phyloP scores from a whole-genome alignment of 2,113 vertebrate genomes.

The Proteles cristata region DNA sequence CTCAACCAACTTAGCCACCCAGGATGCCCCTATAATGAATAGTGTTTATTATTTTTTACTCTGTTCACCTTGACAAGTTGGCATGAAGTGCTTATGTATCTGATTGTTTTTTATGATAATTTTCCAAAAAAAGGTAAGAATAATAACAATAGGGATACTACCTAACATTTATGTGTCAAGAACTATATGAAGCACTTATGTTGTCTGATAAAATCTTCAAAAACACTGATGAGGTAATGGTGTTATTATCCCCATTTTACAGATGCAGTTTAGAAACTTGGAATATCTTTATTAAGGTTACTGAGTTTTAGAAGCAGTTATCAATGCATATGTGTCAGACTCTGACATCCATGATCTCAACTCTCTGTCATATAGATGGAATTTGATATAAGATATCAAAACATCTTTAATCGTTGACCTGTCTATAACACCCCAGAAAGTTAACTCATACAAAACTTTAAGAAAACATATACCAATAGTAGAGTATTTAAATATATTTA shows the following conservation, averaged over 20 bases:
- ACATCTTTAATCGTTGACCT: background rate
- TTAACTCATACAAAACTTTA: background rate
- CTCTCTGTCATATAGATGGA: background rate
- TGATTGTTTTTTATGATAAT: background rate
- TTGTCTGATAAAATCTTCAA: background rate
- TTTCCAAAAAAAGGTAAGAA: slow-evolving; percentile 26
- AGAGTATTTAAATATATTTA: background rate
- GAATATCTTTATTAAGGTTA: background rate
- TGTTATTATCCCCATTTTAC: background rate
- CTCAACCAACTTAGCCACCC: too few relatives aligned
- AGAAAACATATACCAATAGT: background rate
- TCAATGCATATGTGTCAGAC: background rate
- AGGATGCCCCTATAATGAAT: background rate
- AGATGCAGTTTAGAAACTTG: background rate
- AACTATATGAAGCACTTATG: background rate
- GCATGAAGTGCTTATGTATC: background rate
- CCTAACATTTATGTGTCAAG: background rate
- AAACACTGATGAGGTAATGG: background rate
- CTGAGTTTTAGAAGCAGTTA: background rate
- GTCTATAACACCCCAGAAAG: background rate
- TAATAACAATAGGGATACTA: background rate
- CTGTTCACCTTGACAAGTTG: background rate
- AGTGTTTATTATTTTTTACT: background rate
- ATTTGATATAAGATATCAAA: background rate
- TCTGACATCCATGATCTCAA: background rate